Evolutionary conservation across 92 coral and sea anemone genomes (phyloP).

Genomic region (Bergia puertoricense): DNA sequence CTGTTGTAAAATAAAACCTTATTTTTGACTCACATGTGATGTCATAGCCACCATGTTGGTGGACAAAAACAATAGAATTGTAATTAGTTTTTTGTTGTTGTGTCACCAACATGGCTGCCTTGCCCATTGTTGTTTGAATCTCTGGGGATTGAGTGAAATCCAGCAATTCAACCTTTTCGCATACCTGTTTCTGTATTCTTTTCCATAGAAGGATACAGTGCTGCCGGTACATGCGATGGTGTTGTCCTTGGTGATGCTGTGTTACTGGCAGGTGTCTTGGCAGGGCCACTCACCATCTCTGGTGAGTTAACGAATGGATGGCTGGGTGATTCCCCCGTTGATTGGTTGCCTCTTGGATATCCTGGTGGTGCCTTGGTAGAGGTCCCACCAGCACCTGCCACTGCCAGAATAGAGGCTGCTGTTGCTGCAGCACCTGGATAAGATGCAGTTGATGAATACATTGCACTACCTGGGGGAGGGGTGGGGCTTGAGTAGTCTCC

Average conservation of each 20-base stretch:
- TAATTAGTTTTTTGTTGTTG: no score
- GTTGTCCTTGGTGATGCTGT: slow-evolving; percentile 59
- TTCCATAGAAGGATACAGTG: slow-evolving; percentile 64
- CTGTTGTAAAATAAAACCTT: no score
- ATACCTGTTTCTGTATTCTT: slow-evolving; percentile 72
- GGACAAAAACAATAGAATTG: no score
- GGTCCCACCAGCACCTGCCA: slow-evolving; percentile 73
- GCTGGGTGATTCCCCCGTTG: slow-evolving; percentile 57
- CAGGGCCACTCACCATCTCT: slow-evolving; percentile 57
- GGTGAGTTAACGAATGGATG: slow-evolving; percentile 68
- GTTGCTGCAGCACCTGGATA: slow-evolving; percentile 87
- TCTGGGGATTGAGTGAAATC: no score
- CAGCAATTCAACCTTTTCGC: neutral
- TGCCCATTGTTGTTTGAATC: no score
- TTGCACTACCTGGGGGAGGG: slow-evolving; percentile 39
- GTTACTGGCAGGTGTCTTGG: slow-evolving; percentile 61
- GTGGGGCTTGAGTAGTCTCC: slow-evolving; percentile 42
- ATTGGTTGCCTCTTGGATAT: slow-evolving; percentile 63
- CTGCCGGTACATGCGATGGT: slow-evolving; percentile 59
- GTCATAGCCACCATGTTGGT: no score
- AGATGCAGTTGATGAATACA: slow-evolving; percentile 46
- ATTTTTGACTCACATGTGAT: no score
- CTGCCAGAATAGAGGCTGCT: slow-evolving; percentile 62
- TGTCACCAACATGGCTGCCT: no score
- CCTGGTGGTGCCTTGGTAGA: slow-evolving; percentile 71